phyloP scores from a whole-genome alignment of 2,888 invertebrate genomes.

The Trimorus sp. region DNA sequence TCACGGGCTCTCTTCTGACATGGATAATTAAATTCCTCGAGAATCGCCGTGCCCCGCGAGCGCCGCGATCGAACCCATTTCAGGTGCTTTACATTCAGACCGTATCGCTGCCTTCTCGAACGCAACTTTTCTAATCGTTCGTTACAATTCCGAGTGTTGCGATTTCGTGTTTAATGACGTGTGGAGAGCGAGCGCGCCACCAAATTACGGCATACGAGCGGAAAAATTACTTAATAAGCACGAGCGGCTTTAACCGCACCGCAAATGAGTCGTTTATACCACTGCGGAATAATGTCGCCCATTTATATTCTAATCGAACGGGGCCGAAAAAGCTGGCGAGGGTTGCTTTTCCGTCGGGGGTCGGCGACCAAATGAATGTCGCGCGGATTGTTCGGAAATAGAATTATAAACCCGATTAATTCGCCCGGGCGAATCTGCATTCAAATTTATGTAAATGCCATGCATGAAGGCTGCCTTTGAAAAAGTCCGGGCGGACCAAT shows the following conservation, averaged over 20 bases:
- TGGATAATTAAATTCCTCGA: conserved; percentile 57
- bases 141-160: neutral
- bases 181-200: conserved; percentile 5
- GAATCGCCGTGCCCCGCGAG: conserved; percentile 19
- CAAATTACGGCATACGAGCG: neutral
- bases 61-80: conserved; percentile 34
- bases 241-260: too few species aligned
- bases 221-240: conserved; percentile 7
- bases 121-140: conserved; percentile 12
- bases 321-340: conserved; percentile 23
- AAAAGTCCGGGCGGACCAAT: conserved; percentile 29
- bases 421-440: conserved; percentile 29
- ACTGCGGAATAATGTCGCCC: too few species aligned
- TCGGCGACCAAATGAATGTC: conserved; percentile 27
- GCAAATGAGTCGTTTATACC: too few species aligned
- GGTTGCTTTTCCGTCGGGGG: conserved; percentile 12
- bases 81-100: conserved; percentile 33
- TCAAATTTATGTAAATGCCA: conserved; percentile 52
- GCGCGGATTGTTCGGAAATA: conserved; percentile 36
- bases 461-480: conserved; percentile 41
- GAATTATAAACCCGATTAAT: conserved; percentile 54
- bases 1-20: conserved; percentile 52
- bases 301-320: too few species aligned
- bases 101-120: conserved; percentile 21
- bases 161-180: conserved; percentile 6